Percentiles rank a stretch among this genome's conserved stretches.
These are phyloP conservation scores for Lithophane semibrunnea DNA, from an alignment of 2,888 invertebrate genomes.

Conservation along the genomic window DNA sequence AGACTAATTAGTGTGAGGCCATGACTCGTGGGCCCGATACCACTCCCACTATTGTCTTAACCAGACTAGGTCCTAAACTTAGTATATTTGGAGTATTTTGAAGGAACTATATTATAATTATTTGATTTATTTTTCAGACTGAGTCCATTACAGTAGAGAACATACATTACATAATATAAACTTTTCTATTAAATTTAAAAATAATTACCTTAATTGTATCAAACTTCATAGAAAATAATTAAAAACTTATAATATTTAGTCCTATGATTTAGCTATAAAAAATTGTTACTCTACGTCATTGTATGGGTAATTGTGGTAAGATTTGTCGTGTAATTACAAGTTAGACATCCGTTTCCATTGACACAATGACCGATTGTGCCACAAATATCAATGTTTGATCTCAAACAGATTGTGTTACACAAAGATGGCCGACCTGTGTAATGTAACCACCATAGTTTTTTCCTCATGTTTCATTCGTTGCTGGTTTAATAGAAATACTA, in stretches of 20 bases:
- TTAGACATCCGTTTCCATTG: slow-evolving; percentile 60
- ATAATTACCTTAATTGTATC: neutral
- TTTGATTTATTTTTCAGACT: too few species aligned
- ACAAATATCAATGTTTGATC: slow-evolving; percentile 72
- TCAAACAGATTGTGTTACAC: slow-evolving; percentile 75
- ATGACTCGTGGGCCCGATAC: neutral
- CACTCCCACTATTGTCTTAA: neutral
- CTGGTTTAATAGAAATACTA: slow-evolving; percentile 18
- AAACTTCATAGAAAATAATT: neutral
- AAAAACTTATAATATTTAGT: neutral
- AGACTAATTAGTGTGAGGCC: neutral
- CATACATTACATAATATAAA: neutral
- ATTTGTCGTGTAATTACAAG: slow-evolving; percentile 65
- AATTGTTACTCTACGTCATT: neutral
- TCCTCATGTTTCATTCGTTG: neutral
- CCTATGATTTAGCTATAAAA: neutral
- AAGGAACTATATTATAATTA: neutral
- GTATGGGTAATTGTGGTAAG: slow-evolving; percentile 34
- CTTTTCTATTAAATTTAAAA: neutral
- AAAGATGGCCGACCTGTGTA: slow-evolving; percentile 66
- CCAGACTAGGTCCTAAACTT: neutral
- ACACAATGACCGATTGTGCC: slow-evolving; percentile 52
- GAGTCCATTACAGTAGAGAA: too few species aligned
- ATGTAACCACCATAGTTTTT: slow-evolving; percentile 28
- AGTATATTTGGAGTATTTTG: neutral